Evolutionary conservation across 2,797 vertebrate genomes (phyloP).

Genomic region (Schizopygopsis malacanthus): DNA sequence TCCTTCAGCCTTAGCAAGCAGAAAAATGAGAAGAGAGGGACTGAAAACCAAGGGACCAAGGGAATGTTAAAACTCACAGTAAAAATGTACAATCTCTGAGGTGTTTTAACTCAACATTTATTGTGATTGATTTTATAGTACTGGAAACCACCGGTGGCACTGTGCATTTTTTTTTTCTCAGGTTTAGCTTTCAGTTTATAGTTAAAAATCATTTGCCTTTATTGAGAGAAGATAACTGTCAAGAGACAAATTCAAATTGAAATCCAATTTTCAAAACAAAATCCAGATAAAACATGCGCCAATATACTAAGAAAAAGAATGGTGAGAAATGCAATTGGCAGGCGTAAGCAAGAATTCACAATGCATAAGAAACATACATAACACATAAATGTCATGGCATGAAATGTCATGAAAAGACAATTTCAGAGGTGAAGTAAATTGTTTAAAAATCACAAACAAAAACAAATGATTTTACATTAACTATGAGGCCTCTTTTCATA

Average conservation of each 20-base stretch:
- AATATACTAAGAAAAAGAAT: neutral
- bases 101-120: neutral
- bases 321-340: neutral
- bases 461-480: neutral
- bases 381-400: neutral
- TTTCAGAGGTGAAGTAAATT: neutral
- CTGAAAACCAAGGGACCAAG: neutral
- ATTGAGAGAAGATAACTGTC: conserved; percentile 36
- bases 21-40: conserved; percentile 2
- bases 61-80: neutral
- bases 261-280: conserved; percentile 39
- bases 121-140: conserved; percentile 33
- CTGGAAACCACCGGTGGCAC: too few species aligned
- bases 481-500: conserved; percentile 13
- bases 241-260: conserved; percentile 37
- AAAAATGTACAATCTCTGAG: neutral
- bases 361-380: conserved; percentile 3
- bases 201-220: conserved; percentile 41
- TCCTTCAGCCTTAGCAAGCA: conserved; percentile 3
- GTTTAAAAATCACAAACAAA: neutral
- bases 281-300: neutral
- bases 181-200: conserved; percentile 26
- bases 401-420: neutral
- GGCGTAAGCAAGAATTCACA: neutral
- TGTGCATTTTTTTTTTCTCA: neutral